phyloP scores from a whole-genome alignment of 2,113 vertebrate genomes.

The Gyps fulvus region DNA sequence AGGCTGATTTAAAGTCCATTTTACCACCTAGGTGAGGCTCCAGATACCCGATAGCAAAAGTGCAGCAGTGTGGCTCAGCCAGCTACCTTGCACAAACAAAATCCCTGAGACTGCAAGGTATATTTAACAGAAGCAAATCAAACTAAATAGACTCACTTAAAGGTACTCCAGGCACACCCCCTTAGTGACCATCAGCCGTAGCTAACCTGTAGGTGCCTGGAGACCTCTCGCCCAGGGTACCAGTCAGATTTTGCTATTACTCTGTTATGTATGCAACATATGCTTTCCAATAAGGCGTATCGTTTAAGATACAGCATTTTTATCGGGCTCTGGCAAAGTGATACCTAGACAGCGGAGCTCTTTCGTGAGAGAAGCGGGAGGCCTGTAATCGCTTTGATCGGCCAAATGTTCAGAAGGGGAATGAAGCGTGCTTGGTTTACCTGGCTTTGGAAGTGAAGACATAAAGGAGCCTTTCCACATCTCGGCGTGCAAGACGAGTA shows the following conservation, averaged over 20 bases:
- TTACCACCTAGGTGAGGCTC: neutral
- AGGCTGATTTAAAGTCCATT: neutral
- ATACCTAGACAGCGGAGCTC: neutral
- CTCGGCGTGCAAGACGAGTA: fast-evolving
- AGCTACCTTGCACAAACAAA: neutral
- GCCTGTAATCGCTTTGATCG: fast-evolving
- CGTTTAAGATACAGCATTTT: neutral
- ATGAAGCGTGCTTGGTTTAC: neutral
- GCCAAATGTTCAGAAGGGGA: neutral
- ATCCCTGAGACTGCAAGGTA: neutral
- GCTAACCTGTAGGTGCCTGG: neutral
- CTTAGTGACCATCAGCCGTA: fast-evolving
- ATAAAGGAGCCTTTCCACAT: neutral
- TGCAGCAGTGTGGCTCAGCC: neutral
- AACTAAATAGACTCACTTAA: neutral
- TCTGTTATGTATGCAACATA: too few relatives aligned
- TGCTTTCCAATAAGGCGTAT: fast-evolving
- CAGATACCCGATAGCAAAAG: neutral
- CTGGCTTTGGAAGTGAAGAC: neutral
- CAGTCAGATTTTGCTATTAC: fast-evolving
- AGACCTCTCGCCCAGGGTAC: neutral
- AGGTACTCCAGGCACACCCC: neutral
- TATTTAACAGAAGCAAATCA: neutral
- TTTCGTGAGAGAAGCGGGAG: neutral
- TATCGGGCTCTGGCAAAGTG: neutral